These are phyloP conservation scores for Parnassius smintheus DNA, from an alignment of 2,888 invertebrate genomes.

Conservation along the genomic window DNA sequence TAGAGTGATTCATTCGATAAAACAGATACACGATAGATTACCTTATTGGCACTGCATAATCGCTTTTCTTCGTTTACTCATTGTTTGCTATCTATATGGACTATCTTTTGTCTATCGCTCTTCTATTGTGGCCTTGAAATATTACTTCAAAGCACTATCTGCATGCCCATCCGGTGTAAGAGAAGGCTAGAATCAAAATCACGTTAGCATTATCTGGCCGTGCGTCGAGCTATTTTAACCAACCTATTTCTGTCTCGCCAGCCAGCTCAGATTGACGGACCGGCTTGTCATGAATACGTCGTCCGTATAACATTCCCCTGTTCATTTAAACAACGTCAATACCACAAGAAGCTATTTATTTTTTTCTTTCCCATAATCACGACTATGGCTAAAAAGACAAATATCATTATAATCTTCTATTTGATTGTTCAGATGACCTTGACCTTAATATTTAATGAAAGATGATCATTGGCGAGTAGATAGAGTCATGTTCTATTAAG, in stretches of 20 bases:
- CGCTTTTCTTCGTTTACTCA: constrained; percentile 31
- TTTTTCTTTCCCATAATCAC: not conserved
- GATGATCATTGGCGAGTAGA: constrained; percentile 35
- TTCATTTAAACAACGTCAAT: constrained; percentile 47
- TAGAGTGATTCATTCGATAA: constrained; percentile 47
- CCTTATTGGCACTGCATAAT: constrained; percentile 32
- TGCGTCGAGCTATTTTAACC: constrained; percentile 73
- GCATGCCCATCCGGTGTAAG: constrained; percentile 47
- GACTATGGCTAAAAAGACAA: constrained; percentile 30
- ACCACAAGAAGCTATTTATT: constrained; percentile 3
- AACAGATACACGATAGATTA: constrained; percentile 31
- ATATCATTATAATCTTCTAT: constrained; percentile 29
- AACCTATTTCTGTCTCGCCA: constrained; percentile 72
- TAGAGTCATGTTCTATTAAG: constrained; percentile 9
- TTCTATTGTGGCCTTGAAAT: constrained; percentile 29
- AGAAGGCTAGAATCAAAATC: constrained; percentile 72
- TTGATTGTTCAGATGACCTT: constrained; percentile 61
- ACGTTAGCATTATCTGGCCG: constrained; percentile 75
- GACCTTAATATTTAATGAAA: constrained; percentile 65
- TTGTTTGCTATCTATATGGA: constrained; percentile 31
- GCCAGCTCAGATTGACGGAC: constrained; percentile 80
- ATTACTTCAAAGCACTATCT: constrained; percentile 31
- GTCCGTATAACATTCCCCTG: constrained; percentile 51
- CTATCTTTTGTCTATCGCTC: constrained; percentile 28
- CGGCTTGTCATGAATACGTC: constrained; percentile 73